These are phyloP conservation scores for Scotopteryx bipunctaria DNA, from an alignment of 2,888 invertebrate species.

Conservation along the genomic window DNA sequence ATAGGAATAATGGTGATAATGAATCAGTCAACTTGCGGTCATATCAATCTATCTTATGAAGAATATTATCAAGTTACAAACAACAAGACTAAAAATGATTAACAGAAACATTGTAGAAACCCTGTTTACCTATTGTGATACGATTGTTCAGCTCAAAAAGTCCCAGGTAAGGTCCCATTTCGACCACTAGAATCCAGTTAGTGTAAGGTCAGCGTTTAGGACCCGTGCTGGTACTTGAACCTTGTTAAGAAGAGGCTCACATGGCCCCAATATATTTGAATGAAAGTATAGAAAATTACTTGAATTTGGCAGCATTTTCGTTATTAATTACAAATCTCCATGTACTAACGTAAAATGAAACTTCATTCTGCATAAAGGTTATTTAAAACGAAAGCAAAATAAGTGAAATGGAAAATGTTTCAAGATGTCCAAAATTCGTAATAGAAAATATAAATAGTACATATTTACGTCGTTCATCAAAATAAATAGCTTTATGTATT, in stretches of 20 bases:
- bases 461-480: constrained; percentile 11
- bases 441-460: constrained; percentile 13
- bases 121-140: constrained; percentile 68
- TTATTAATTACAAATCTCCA: constrained; percentile 12
- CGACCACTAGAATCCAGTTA: too few relatives aligned
- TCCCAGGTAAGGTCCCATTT: constrained; percentile 17
- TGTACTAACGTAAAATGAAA: constrained; percentile 3
- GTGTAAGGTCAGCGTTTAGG: too few relatives aligned
- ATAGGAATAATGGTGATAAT: constrained; percentile 23
- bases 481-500: constrained; percentile 28
- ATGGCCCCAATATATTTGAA: constrained; percentile 22
- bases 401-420: constrained; percentile 13
- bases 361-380: neutral
- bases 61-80: constrained; percentile 19
- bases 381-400: constrained; percentile 5
- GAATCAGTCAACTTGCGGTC: constrained; percentile 25
- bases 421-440: constrained; percentile 15
- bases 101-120: constrained; percentile 58
- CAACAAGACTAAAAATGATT: constrained; percentile 24
- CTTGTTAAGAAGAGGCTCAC: constrained; percentile 12
- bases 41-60: constrained; percentile 22
- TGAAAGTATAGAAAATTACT: constrained; percentile 5
- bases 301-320: constrained; percentile 28
- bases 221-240: too few relatives aligned
- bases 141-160: constrained; percentile 24